These are phyloP conservation scores for Lithophane socia DNA, from an alignment of 2,888 invertebrate species.

Conservation along the genomic window DNA sequence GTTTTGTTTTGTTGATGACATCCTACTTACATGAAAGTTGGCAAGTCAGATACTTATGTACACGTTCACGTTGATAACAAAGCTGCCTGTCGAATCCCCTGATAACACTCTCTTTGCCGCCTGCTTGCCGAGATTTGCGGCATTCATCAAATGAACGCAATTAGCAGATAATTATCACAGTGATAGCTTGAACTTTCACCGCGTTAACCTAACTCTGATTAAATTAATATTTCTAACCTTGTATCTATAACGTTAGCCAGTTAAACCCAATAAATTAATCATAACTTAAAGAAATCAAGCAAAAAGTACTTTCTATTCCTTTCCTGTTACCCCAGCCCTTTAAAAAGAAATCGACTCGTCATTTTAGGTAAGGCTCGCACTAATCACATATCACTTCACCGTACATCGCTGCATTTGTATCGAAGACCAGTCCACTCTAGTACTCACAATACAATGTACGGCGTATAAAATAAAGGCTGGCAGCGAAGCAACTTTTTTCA, in stretches of 20 bases:
- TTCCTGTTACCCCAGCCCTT: slow-evolving; percentile 39
- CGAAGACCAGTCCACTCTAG: slow-evolving; percentile 4
- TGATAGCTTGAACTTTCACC: slow-evolving; percentile 43
- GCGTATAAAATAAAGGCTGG: slow-evolving; percentile 44
- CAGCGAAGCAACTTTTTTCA: slow-evolving; percentile 76
- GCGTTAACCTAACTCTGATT: slow-evolving; percentile 1
- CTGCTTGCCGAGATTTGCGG: not conserved
- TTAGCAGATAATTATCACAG: slow-evolving; percentile 26
- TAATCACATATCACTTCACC: slow-evolving; percentile 28
- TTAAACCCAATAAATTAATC: slow-evolving; percentile 11
- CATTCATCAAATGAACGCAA: slow-evolving; percentile 18
- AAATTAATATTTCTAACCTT: not conserved
- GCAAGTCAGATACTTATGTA: not conserved
- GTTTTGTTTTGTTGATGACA: not conserved
- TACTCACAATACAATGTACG: slow-evolving; percentile 42
- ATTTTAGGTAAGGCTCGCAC: slow-evolving; percentile 49
- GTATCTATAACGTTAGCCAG: not conserved
- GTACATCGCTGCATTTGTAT: slow-evolving; percentile 44
- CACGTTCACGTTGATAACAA: not conserved
- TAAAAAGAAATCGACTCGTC: slow-evolving; percentile 51
- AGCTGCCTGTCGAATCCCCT: not conserved
- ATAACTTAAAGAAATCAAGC: slow-evolving; percentile 7
- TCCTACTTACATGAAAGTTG: not conserved
- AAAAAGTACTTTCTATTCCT: slow-evolving; percentile 52
- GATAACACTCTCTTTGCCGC: slow-evolving; percentile 16